These are phyloP conservation scores for Scaptomyza tumidula DNA, from an alignment of 2,888 invertebrate species.

Conservation along the genomic window DNA sequence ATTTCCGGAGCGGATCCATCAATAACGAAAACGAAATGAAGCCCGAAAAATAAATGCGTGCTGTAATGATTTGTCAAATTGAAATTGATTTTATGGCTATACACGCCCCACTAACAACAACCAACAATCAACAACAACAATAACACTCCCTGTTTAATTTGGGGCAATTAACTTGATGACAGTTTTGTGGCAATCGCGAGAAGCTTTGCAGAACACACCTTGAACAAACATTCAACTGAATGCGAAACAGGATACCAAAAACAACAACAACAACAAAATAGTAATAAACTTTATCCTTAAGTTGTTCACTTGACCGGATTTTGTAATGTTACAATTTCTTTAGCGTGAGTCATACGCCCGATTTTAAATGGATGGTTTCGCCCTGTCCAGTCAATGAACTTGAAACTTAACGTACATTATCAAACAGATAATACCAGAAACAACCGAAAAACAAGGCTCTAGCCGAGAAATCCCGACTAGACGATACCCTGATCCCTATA, in stretches of 20 bases:
- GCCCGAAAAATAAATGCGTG: conserved; percentile 40
- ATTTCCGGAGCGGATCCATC: conserved; percentile 48
- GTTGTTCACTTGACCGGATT: conserved; percentile 16
- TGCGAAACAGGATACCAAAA: conserved; percentile 17
- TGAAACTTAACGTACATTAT: conserved; percentile 18
- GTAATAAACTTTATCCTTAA: conserved; percentile 34
- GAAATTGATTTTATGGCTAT: conserved; percentile 53
- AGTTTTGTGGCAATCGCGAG: conserved; percentile 67
- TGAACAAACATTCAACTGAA: conserved; percentile 32
- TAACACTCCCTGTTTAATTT: conserved; percentile 54
- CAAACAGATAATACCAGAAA: conserved; percentile 7
- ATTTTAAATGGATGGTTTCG: not conserved
- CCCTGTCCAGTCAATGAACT: conserved; percentile 46
- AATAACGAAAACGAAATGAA: not conserved
- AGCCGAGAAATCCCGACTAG: too few species aligned
- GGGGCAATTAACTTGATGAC: conserved; percentile 77
- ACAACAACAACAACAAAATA: not conserved
- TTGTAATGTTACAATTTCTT: not conserved
- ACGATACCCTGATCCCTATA: too few species aligned
- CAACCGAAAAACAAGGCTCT: not conserved
- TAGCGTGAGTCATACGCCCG: conserved; percentile 22
- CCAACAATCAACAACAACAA: conserved; percentile 13
- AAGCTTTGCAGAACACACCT: conserved; percentile 45
- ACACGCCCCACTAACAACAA: conserved; percentile 36
- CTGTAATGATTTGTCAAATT: conserved; percentile 61